Conservation (phyloP, 2,113 vertebrate genomes). For the Alligator sinensis region DNA sequence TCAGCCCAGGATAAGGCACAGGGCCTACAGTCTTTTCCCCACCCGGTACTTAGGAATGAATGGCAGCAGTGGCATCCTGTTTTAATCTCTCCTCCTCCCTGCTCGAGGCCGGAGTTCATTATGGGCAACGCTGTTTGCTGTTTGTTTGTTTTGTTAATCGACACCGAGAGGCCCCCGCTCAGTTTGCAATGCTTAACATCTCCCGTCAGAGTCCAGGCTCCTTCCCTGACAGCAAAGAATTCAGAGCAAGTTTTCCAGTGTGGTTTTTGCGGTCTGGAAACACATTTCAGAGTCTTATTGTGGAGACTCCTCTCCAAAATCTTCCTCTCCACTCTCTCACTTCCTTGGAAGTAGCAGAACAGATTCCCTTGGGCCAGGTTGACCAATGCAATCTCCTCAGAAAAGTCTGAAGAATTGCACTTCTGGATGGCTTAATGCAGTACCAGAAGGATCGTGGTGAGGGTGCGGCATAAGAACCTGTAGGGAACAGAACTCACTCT, state of each 20-base stretch:
- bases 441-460: fast-evolving
- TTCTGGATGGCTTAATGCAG: too few relatives aligned
- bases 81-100: neutral
- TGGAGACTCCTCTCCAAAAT: neutral
- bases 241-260: conserved; percentile 11
- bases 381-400: fast-evolving
- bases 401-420: neutral
- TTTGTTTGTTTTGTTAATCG: conserved; percentile 72
- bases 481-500: fast-evolving
- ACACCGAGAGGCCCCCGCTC: conserved; percentile 45
- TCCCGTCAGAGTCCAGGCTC: neutral
- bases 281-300: neutral
- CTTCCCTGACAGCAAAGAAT: neutral
- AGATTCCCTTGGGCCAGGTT: neutral
- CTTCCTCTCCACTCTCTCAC: neutral
- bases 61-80: neutral
- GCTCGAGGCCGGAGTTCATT: conserved; percentile 49
- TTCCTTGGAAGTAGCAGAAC: fast-evolving
- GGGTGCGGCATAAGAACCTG: neutral
- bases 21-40: neutral
- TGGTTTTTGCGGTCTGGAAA: conserved; percentile 62
- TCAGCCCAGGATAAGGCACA: fast-evolving
- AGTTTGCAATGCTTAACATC: neutral
- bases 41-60: neutral
- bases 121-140: conserved; percentile 50